phyloP scores from a whole-genome alignment of 2,888 invertebrate genomes.

The Litoditis marina region DNA sequence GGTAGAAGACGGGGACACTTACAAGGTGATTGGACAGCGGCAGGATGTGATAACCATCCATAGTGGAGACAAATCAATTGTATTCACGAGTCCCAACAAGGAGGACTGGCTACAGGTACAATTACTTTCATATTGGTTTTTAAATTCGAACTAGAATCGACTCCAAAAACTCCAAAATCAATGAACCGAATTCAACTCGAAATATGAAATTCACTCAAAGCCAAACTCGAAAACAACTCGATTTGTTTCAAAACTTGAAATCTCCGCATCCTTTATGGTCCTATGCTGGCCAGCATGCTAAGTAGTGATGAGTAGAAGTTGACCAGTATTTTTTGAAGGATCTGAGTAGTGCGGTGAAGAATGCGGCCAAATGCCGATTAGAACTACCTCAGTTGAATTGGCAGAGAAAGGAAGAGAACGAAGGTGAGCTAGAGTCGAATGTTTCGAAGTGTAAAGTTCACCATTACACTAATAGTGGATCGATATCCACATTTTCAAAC shows the following conservation, averaged over 20 bases:
- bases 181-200: no score
- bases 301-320: no score
- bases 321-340: conserved; percentile 11
- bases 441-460: no score
- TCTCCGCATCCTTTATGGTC: no score
- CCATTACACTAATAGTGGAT: no score
- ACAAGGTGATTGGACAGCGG: conserved; percentile 64
- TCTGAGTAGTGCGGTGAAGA: conserved; percentile 34
- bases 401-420: conserved; percentile 35
- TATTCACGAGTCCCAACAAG: conserved; percentile 71
- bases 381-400: conserved; percentile 28
- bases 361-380: conserved; percentile 30
- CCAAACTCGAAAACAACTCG: no score
- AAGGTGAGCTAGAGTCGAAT: conserved; percentile 23
- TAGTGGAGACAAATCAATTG: conserved; percentile 74
- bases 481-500: no score
- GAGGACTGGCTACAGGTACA: conserved; percentile 34
- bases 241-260: no score
- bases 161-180: no score
- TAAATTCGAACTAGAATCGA: no score
- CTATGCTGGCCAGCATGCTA: no score
- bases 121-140: background rate
- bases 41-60: conserved; percentile 81
- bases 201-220: no score
- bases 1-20: conserved; percentile 73